These are phyloP conservation scores for Cyrtodaria siliqua DNA, from an alignment of 2,888 invertebrate species.

Conservation along the genomic window DNA sequence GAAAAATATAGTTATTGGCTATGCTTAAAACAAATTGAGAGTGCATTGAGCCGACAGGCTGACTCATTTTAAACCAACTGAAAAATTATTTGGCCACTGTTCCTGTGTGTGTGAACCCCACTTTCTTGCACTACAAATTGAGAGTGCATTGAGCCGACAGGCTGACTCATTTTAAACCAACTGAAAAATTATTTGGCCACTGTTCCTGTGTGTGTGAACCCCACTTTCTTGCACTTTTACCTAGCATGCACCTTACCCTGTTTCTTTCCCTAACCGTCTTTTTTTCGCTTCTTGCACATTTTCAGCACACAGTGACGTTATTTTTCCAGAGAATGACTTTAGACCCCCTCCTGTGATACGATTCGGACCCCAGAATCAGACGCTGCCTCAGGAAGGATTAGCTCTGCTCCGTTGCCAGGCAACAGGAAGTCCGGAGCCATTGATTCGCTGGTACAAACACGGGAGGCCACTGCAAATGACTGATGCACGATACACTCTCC, in stretches of 20 bases:
- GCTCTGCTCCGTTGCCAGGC: conserved; percentile 94
- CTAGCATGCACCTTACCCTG: conserved; percentile 42
- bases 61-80: too few relatives aligned
- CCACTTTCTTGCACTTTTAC: conserved; percentile 8
- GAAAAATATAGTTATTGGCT: too few relatives aligned
- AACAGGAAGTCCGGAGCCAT: conserved; percentile 90
- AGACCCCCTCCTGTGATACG: conserved; percentile 93
- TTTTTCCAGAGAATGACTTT: conserved; percentile 81
- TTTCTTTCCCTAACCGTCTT: conserved; percentile 21
- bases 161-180: too few relatives aligned
- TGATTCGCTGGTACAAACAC: conserved; percentile 93
- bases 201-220: conserved; percentile 4
- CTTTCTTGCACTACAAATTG: conserved; percentile 8
- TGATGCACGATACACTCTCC: conserved; percentile 89
- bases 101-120: conserved; percentile 7
- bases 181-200: too few relatives aligned
- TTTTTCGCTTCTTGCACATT: conserved; percentile 49
- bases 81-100: too few relatives aligned
- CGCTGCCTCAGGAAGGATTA: conserved; percentile 91
- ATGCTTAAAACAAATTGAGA: too few relatives aligned
- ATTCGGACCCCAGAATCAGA: conserved; percentile 95
- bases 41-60: too few relatives aligned
- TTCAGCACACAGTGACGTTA: conserved; percentile 56
- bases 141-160: too few relatives aligned
- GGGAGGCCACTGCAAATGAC: conserved; percentile 84